A percentile compares a stretch with the other conserved stretches of the same genome.
phyloP scores from a whole-genome alignment of 2,888 invertebrate species.

The Rotaria socialis region DNA sequence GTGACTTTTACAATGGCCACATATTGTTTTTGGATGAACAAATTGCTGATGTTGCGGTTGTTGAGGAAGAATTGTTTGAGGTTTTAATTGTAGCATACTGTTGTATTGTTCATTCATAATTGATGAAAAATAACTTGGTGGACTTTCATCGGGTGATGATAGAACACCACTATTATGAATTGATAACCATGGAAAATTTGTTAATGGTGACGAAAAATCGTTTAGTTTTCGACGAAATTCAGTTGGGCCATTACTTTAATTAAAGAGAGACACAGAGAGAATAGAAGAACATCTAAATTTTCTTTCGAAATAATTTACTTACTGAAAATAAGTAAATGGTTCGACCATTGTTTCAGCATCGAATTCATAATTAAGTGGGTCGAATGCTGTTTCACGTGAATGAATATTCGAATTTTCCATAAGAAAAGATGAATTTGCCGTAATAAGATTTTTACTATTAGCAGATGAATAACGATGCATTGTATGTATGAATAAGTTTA shows the following conservation, averaged over 20 bases:
- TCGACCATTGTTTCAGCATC: neutral
- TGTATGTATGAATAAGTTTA: neutral
- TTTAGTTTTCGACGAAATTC: neutral
- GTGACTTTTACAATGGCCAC: conserved; percentile 11
- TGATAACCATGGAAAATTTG: neutral
- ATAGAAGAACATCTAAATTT: neutral
- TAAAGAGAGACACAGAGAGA: neutral
- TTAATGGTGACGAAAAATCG: neutral
- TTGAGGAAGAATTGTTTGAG: neutral
- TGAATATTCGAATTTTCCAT: neutral
- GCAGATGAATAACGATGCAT: neutral
- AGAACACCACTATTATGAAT: neutral
- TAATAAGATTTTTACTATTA: neutral
- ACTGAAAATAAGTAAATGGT: conserved; percentile 26
- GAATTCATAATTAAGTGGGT: conserved; percentile 15
- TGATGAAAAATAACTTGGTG: neutral
- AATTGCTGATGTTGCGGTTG: neutral
- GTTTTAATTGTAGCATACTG: neutral
- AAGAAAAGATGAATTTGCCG: neutral
- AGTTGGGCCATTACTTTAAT: neutral
- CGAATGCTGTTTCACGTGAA: neutral
- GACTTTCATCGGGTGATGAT: neutral
- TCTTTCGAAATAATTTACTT: neutral
- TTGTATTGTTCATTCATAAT: neutral
- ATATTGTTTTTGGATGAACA: neutral